Evolutionary conservation across 2,113 vertebrate species (phyloP).

Genomic region (Aplodontia rufa): DNA sequence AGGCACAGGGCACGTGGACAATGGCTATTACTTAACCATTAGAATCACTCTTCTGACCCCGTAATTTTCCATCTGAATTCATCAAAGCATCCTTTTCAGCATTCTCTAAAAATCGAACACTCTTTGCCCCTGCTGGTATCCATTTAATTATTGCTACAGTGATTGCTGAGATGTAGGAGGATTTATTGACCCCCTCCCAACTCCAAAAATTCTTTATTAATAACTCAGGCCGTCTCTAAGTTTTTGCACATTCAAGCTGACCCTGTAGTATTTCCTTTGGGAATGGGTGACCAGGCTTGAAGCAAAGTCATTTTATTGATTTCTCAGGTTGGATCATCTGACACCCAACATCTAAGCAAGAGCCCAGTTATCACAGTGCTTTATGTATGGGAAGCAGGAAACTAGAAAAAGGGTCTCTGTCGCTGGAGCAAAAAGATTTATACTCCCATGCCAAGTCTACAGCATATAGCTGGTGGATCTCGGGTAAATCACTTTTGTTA

Average conservation of each 20-base stretch:
- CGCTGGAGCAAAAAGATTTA: slow-evolving; percentile 23
- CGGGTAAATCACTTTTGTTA: slow-evolving; percentile 65
- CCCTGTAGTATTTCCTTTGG: slow-evolving; percentile 30
- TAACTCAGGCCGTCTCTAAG: slow-evolving; percentile 1
- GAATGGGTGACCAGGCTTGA: slow-evolving; percentile 1
- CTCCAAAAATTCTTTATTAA: slow-evolving; percentile 16
- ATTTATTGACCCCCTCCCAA: background rate
- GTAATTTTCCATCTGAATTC: background rate
- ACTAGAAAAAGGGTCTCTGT: slow-evolving; percentile 36
- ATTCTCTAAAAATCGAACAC: background rate
- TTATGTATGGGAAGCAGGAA: slow-evolving; percentile 48
- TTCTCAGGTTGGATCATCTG: slow-evolving; percentile 53
- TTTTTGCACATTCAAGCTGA: slow-evolving; percentile 37
- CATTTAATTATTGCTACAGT: background rate
- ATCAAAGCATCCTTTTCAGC: background rate
- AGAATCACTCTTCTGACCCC: background rate
- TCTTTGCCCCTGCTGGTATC: background rate
- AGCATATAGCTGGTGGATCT: slow-evolving; percentile 8
- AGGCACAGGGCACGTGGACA: rapidly evolving
- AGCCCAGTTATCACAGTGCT: slow-evolving; percentile 14
- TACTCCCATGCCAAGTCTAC: background rate
- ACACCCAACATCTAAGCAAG: slow-evolving; percentile 6
- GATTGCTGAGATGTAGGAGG: background rate
- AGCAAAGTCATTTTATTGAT: slow-evolving; percentile 66
- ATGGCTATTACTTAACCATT: background rate